These are phyloP conservation scores for Pseudorhombus dupliciocellatus DNA, from an alignment of 2,113 vertebrate species.

Conservation along the genomic window DNA sequence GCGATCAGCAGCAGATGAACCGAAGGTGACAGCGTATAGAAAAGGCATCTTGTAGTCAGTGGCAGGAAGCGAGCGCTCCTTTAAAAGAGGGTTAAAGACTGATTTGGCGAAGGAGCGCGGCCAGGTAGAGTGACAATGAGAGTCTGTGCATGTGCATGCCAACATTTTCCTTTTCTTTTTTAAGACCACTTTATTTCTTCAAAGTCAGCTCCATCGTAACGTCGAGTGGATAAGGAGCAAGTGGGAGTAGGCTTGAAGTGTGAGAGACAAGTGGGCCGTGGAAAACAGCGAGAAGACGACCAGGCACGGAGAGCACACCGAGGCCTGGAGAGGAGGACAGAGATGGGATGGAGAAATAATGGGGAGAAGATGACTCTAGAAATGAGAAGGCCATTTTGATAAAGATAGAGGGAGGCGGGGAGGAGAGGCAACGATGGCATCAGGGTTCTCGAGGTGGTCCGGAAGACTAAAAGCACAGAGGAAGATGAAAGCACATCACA, in stretches of 20 bases:
- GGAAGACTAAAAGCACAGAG: slow-evolving; percentile 66
- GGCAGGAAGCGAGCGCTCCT: slow-evolving; percentile 45
- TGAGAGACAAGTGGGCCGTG: slow-evolving; percentile 30
- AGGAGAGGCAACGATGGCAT: slow-evolving; percentile 35
- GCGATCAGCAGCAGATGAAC: slow-evolving; percentile 54
- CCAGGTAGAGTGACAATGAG: slow-evolving; percentile 57
- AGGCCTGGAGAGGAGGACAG: slow-evolving; percentile 37
- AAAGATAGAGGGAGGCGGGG: slow-evolving; percentile 22
- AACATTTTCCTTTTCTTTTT: slow-evolving; percentile 57
- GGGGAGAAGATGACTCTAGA: slow-evolving; percentile 64
- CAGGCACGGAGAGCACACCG: slow-evolving; percentile 5
- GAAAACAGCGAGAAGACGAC: slow-evolving; percentile 30
- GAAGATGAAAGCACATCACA: slow-evolving; percentile 77
- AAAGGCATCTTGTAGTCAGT: slow-evolving; percentile 31
- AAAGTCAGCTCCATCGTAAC: slow-evolving; percentile 62
- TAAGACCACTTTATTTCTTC: slow-evolving; percentile 59
- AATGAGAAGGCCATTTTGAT: slow-evolving; percentile 58
- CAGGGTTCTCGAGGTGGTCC: slow-evolving; percentile 46
- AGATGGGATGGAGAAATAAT: slow-evolving; percentile 61
- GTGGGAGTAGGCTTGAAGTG: slow-evolving; percentile 43
- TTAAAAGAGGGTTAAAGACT: slow-evolving; percentile 26
- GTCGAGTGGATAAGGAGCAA: slow-evolving; percentile 42
- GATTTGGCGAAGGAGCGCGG: slow-evolving; percentile 38
- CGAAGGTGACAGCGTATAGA: slow-evolving; percentile 42
- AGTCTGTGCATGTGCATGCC: slow-evolving; percentile 78